These are phyloP conservation scores for Leptopilina myrica DNA, from an alignment of 2,888 invertebrate species.

Conservation along the genomic window DNA sequence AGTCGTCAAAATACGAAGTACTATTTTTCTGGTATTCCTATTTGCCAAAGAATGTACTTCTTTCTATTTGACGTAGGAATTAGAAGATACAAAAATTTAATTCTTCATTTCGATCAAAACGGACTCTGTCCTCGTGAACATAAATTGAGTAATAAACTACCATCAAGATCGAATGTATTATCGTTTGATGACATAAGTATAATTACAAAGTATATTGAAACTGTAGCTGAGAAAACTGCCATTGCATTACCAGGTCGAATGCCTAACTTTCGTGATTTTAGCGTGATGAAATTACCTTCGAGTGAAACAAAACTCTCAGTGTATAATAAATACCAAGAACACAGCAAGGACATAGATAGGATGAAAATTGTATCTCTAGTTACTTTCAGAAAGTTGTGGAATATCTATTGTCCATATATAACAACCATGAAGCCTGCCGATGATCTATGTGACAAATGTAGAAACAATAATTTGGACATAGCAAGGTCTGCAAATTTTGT, in stretches of 20 bases:
- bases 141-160: not conserved
- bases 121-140: not conserved
- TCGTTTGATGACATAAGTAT: not conserved
- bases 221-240: not conserved
- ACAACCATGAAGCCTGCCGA: no score
- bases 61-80: slow-evolving; percentile 8
- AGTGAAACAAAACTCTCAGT: slow-evolving; percentile 20
- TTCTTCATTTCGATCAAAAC: not conserved
- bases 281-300: slow-evolving; percentile 27
- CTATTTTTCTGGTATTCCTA: not conserved
- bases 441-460: no score
- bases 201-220: not conserved
- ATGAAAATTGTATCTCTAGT: no score
- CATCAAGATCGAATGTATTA: not conserved
- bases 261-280: slow-evolving; percentile 9
- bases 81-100: not conserved
- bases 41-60: slow-evolving; percentile 16
- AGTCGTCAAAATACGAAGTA: not conserved
- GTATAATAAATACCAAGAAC: not conserved
- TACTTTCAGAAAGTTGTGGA: no score
- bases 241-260: slow-evolving; percentile 15
- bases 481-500: no score
- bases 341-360: not conserved
- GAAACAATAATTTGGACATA: no score
- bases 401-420: no score